Evolutionary conservation across 2,797 vertebrate genomes (phyloP).

Genomic region (Psittacula derbiana): DNA sequence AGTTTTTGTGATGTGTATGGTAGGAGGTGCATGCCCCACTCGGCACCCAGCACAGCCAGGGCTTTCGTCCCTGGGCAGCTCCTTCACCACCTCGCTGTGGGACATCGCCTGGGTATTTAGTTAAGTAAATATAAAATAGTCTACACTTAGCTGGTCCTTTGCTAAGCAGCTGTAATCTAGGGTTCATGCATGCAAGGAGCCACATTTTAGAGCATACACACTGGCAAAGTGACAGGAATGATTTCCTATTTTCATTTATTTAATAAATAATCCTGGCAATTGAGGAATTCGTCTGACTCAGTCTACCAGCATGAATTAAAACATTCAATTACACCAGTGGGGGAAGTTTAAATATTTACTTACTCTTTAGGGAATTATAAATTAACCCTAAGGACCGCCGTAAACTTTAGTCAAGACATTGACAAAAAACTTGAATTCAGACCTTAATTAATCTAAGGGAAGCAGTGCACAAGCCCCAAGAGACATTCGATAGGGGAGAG

Average conservation of each 20-base stretch:
- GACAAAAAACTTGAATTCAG: constrained; percentile 6
- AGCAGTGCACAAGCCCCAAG: background rate
- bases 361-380: constrained; percentile 44
- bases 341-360: constrained; percentile 54
- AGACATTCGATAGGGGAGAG: background rate
- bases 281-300: background rate
- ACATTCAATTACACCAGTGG: constrained; percentile 31
- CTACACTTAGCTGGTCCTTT: rapidly evolving
- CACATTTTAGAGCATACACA: background rate
- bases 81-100: rapidly evolving
- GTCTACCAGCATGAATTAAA: constrained; percentile 2
- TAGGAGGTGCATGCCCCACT: background rate
- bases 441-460: constrained; percentile 10
- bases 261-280: background rate
- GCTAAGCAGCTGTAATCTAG: background rate
- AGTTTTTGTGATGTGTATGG: no score
- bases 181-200: background rate
- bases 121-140: rapidly evolving
- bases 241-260: background rate
- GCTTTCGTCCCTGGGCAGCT: background rate
- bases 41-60: rapidly evolving
- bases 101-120: rapidly evolving
- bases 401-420: constrained; percentile 1
- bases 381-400: constrained; percentile 37
- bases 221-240: background rate